Percentiles rank a stretch among this genome's conserved stretches.
These are phyloP conservation scores for Paraescarpia echinospica DNA, from an alignment of 1,140 invertebrate species.

Conservation along the genomic window DNA sequence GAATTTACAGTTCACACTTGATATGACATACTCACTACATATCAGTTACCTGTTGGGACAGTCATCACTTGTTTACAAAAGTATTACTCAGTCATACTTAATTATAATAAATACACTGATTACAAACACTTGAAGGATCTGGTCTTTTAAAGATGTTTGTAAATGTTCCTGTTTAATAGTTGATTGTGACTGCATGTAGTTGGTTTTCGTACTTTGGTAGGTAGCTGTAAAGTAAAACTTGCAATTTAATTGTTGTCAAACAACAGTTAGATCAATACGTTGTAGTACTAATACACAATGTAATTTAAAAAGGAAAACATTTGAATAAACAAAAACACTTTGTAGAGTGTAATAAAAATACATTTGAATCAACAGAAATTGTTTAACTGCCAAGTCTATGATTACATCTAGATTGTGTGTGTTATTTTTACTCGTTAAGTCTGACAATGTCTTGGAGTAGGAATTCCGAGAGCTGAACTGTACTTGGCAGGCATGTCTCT, in stretches of 20 bases:
- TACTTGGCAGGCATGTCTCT: not conserved
- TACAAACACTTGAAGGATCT: not conserved
- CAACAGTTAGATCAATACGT: too few relatives aligned
- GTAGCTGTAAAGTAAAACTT: too few relatives aligned
- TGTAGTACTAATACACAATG: too few relatives aligned
- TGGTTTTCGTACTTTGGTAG: too few relatives aligned
- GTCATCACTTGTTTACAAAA: not conserved
- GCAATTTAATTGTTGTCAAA: too few relatives aligned
- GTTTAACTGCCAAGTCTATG: not conserved
- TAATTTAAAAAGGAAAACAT: too few relatives aligned
- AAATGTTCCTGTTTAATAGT: not conserved
- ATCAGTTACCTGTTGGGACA: not conserved
- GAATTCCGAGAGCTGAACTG: not conserved
- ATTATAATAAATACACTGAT: not conserved
- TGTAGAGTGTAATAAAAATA: too few relatives aligned
- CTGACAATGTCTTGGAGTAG: not conserved
- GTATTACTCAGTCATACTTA: not conserved
- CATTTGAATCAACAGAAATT: not conserved
- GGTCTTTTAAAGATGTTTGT: not conserved
- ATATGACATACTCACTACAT: not conserved
- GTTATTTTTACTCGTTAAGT: not conserved
- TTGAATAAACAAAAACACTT: too few relatives aligned
- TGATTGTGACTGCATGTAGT: too few relatives aligned
- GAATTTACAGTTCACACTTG: not conserved
- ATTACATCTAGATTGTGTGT: not conserved